Conservation (phyloP, 1,140 invertebrate genomes). For the Rhysida immarginata region DNA sequence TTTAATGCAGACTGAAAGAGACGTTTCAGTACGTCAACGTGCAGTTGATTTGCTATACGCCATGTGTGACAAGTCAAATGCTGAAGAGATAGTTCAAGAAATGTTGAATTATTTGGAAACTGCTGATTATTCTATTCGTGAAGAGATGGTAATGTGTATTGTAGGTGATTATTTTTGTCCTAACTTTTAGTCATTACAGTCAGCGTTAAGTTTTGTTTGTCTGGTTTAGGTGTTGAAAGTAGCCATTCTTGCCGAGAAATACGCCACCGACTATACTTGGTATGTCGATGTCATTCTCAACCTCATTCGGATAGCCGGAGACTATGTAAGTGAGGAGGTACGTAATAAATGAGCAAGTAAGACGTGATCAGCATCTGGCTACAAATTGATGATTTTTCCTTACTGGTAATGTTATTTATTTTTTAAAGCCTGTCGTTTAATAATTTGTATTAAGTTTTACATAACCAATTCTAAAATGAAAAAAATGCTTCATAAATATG, state of each 20-base stretch:
- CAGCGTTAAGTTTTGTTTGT: slow-evolving; percentile 6
- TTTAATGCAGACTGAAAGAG: slow-evolving; percentile 97
- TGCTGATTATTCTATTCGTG: slow-evolving; percentile 97
- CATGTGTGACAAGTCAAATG: slow-evolving; percentile 99
- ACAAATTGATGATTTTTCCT: no score
- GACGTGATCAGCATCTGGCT: no score
- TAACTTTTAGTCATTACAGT: neutral
- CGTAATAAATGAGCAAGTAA: no score
- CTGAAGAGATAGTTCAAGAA: slow-evolving; percentile 98
- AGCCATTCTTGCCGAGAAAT: slow-evolving; percentile 98
- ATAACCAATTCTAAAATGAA: no score
- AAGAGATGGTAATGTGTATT: slow-evolving; percentile 87
- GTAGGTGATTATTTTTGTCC: slow-evolving; percentile 5
- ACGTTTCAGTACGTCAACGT: slow-evolving; percentile 94
- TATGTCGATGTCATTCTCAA: slow-evolving; percentile 98
- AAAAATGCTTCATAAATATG: no score
- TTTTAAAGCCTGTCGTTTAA: no score
- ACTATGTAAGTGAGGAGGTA: slow-evolving; percentile 78
- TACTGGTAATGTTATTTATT: no score
- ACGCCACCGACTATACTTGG: slow-evolving; percentile 99
- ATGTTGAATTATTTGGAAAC: slow-evolving; percentile 99
- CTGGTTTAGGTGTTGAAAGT: slow-evolving; percentile 71
- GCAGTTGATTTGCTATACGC: slow-evolving; percentile 99
- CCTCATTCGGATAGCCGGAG: slow-evolving; percentile 96
- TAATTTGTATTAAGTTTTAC: no score